phyloP scores from a whole-genome alignment of 2,888 invertebrate species.

The Heliconius cydno region DNA sequence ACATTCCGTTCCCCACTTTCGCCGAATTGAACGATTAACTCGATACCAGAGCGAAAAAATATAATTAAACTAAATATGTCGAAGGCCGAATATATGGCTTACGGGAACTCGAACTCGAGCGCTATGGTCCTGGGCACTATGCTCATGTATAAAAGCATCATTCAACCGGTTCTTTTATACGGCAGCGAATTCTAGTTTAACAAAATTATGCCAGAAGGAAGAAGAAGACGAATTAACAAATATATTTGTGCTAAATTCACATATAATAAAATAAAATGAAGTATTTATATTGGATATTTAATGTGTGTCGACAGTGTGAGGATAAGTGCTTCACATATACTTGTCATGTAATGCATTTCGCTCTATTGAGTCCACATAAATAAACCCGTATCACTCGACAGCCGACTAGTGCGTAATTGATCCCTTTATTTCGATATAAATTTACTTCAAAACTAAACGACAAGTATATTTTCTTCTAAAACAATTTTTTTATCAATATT shows the following conservation, averaged over 20 bases:
- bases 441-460: constrained; percentile 26
- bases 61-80: too few relatives aligned
- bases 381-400: constrained; percentile 60
- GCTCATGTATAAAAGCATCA: too few relatives aligned
- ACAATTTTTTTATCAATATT: constrained; percentile 13
- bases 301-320: neutral
- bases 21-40: too few relatives aligned
- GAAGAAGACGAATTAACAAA: neutral
- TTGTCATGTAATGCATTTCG: constrained; percentile 55
- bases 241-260: neutral
- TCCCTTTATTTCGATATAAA: constrained; percentile 53
- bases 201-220: too few relatives aligned
- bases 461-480: constrained; percentile 6
- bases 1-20: too few relatives aligned
- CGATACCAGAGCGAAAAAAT: too few relatives aligned
- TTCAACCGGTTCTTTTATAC: too few relatives aligned
- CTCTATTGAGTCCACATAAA: constrained; percentile 57
- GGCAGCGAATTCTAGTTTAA: too few relatives aligned
- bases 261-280: neutral
- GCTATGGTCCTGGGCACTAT: too few relatives aligned
- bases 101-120: too few relatives aligned
- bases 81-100: too few relatives aligned
- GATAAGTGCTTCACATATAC: constrained; percentile 42
- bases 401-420: constrained; percentile 58
- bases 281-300: neutral